phyloP scores from a whole-genome alignment of 2,113 vertebrate genomes.

The Aleadryas rufinucha region DNA sequence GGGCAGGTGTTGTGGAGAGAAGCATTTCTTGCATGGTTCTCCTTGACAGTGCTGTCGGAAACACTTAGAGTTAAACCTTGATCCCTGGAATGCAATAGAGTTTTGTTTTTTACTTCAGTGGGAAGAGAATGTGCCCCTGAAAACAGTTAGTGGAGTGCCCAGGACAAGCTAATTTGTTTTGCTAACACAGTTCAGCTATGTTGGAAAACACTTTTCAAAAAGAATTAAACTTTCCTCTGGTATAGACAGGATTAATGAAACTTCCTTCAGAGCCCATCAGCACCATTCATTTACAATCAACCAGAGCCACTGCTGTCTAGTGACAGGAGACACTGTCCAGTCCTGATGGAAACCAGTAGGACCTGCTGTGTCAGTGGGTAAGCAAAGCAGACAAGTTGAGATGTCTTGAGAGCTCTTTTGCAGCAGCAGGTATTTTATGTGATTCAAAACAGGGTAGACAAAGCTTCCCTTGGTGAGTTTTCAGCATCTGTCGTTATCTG shows the following conservation, averaged over 20 bases:
- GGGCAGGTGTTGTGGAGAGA: background rate
- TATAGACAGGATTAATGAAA: slow-evolving; percentile 29
- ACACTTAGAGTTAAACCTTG: background rate
- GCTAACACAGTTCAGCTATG: background rate
- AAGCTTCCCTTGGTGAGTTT: background rate
- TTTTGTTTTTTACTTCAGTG: background rate
- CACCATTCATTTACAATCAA: background rate
- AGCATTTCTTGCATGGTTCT: background rate
- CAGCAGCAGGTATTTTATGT: background rate
- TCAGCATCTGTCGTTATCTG: background rate
- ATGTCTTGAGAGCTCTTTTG: background rate
- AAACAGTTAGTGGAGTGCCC: background rate
- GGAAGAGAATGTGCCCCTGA: background rate
- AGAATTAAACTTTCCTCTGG: background rate
- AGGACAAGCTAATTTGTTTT: slow-evolving; percentile 37
- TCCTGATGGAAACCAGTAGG: background rate
- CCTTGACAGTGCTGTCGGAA: background rate
- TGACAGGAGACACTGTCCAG: background rate
- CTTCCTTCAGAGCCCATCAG: slow-evolving; percentile 20
- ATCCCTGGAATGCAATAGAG: background rate
- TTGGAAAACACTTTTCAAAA: slow-evolving; percentile 31
- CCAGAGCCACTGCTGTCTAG: background rate
- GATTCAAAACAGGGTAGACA: background rate
- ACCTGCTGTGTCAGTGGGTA: background rate
- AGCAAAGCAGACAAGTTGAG: background rate